Evolutionary conservation across 2,888 invertebrate species (phyloP), one percentile per base, ranked within the genome.

Genomic region (Cataglyphis rosenhaueri): DNA sequence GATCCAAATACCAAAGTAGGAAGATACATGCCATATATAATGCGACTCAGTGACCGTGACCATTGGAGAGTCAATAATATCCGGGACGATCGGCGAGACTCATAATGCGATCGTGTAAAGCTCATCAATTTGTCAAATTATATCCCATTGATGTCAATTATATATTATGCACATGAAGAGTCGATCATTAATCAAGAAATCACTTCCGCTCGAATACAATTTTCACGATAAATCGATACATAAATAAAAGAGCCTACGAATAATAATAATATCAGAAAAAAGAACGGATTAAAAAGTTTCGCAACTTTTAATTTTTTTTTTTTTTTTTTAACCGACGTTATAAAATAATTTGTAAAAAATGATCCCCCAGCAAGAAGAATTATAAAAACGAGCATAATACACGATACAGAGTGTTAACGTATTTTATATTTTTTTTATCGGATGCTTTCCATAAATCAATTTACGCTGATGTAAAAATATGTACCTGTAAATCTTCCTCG

Each of bases 401-500:
- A 52, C n/a, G 18, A 8, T 25, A 25, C 32, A 55, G 35, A 35
- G 35, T 6, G 32, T 55, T 70, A 52, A 21, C 3, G 1, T 55
- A 25, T 38, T 18, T 5, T 4, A n/a, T 57, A 57, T 4, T 55
- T 55, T 25, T 38, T 41, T n/a, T 41, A 52, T 8, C 8, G 3
- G 3, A 25, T 18, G 15, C 15, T 41, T 12, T n/a, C 38, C 18
- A 12, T 5, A 8, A 32, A 62, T 35, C 15, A 10, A 68, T 6
- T 10, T 2, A 9, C 8, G 12, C 18, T 21, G 9, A 52, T 15
- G 15, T 9, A 21, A 8, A 44, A 8, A 44, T 21, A 86, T 90
- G 52, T 87, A 94, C 94, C 92, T 92, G 90, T 79, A 93, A 85
- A 89, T 95, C 95, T 55, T 95, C 94, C 76, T 95, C 95, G 84